These are phyloP conservation scores for Leiothrix lutea DNA, from an alignment of 2,113 vertebrate genomes.

Conservation along the genomic window DNA sequence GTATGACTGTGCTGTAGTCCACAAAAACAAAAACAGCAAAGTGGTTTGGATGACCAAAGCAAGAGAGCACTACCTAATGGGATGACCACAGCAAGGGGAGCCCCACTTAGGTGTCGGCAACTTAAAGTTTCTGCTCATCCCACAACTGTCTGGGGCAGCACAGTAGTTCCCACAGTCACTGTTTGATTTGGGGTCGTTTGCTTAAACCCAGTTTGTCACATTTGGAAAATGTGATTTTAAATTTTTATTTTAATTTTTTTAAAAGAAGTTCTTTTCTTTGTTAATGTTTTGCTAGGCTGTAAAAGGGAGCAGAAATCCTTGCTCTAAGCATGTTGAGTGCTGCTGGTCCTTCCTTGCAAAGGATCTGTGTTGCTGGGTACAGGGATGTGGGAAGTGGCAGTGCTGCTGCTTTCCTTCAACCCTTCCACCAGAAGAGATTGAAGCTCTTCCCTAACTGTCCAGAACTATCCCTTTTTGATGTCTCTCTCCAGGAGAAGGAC, in stretches of 20 bases:
- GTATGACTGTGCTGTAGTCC: background rate
- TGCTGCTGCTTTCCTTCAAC: background rate
- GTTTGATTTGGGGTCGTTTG: background rate
- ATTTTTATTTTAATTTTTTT: background rate
- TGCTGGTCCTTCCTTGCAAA: background rate
- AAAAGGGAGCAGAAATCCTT: background rate
- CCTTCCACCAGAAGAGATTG: background rate
- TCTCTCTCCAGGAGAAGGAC: background rate
- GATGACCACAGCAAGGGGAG: background rate
- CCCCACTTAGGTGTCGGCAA: background rate
- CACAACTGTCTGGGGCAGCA: rapidly evolving
- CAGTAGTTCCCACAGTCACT: rapidly evolving
- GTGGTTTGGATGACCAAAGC: background rate
- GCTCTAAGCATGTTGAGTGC: rapidly evolving
- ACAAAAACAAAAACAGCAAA: background rate
- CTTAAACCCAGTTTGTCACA: background rate
- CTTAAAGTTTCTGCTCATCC: background rate
- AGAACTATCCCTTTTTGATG: background rate
- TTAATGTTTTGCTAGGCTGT: background rate
- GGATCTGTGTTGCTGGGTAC: background rate
- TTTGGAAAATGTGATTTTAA: background rate
- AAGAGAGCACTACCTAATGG: background rate
- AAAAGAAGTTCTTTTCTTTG: background rate
- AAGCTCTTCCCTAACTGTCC: background rate
- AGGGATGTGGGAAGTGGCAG: rapidly evolving